A percentile compares a stretch with the other conserved stretches of the same genome.
These are phyloP conservation scores for Ormyrus pomaceus DNA, from an alignment of 2,888 invertebrate genomes.

Conservation along the genomic window DNA sequence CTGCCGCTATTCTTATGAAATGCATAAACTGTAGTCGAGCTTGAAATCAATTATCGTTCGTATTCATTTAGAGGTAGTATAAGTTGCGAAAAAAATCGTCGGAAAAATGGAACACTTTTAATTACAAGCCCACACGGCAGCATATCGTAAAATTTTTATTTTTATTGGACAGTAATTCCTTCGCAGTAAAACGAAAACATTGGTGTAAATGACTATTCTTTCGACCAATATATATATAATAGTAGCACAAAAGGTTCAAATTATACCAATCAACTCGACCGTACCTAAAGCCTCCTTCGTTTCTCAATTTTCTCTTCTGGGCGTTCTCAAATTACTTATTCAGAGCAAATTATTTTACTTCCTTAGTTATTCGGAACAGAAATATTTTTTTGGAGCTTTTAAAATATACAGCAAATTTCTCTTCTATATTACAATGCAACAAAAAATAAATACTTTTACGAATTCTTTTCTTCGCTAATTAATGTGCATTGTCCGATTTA, in stretches of 20 bases:
- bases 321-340: conserved; percentile 1
- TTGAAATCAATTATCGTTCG: no score
- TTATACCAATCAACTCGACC: conserved; percentile 27
- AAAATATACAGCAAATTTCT: no score
- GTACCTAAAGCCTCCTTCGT: conserved; percentile 16
- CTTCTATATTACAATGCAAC: no score
- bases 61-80: no score
- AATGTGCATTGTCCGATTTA: neutral
- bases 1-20: no score
- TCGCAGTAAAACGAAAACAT: conserved; percentile 17
- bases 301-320: neutral
- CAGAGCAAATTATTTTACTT: neutral
- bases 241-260: conserved; percentile 22
- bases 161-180: conserved; percentile 30
- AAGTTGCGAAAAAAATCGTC: neutral
- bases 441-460: no score
- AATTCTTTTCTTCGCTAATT: no score
- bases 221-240: neutral
- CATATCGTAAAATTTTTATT: conserved; percentile 22
- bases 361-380: no score
- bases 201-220: conserved; percentile 10
- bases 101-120: neutral
- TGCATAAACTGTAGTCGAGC: no score
- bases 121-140: neutral
- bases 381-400: no score